Percentiles rank a stretch among this genome's conserved stretches.
These are phyloP conservation scores for Entomobrya multifasciata DNA, from an alignment of 2,888 invertebrate genomes.

Conservation along the genomic window DNA sequence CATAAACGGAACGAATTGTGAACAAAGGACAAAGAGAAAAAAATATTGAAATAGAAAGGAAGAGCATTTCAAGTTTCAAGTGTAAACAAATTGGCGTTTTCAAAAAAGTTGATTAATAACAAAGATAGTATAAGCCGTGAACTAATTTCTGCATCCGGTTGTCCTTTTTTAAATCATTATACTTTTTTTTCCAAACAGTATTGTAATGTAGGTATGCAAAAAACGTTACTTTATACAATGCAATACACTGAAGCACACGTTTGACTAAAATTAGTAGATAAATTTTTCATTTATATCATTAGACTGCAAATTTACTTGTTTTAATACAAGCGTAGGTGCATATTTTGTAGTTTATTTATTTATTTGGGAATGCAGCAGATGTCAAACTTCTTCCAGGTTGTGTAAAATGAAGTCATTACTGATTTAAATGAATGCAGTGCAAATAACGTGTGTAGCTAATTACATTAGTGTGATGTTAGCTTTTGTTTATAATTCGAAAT, in stretches of 20 bases:
- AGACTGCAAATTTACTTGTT: too few species aligned
- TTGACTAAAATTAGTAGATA: too few species aligned
- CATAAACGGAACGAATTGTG: slow-evolving; percentile 67
- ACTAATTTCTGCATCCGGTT: slow-evolving; percentile 67
- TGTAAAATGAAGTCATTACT: not conserved
- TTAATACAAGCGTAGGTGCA: too few species aligned
- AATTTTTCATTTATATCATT: too few species aligned
- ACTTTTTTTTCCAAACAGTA: too few species aligned
- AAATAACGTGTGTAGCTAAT: not conserved
- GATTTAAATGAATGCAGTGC: not conserved
- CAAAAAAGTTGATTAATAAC: slow-evolving; percentile 28
- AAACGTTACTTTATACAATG: too few species aligned
- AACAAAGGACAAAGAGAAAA: slow-evolving; percentile 46
- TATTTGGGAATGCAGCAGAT: not conserved
- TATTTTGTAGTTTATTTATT: too few species aligned
- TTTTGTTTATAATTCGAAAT: not conserved
- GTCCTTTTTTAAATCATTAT: slow-evolving; percentile 51
- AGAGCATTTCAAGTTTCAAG: slow-evolving; percentile 68
- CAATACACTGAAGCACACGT: too few species aligned
- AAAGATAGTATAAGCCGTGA: slow-evolving; percentile 64
- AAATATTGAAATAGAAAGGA: slow-evolving; percentile 50
- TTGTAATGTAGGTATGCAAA: too few species aligned
- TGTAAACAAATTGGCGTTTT: slow-evolving; percentile 63
- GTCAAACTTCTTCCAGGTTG: slow-evolving; percentile 20
- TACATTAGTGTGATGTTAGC: not conserved